Base-by-base conservation (phyloP, 1,140 invertebrate genomes). In the Philaenus spumarius region DNA sequence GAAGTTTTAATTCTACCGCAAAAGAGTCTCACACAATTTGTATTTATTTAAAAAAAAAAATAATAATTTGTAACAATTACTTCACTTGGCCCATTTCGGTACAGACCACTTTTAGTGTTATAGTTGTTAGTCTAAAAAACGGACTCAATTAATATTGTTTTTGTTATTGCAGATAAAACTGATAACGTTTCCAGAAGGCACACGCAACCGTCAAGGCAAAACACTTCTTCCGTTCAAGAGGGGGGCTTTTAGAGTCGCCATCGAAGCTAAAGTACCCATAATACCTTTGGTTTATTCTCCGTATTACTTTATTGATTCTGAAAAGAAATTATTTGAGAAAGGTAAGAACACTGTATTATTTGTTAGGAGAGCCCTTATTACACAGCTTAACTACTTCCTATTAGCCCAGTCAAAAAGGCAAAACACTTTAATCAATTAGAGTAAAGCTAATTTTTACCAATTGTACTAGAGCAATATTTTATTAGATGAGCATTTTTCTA, bases 221-320 rank as follows among this genome's bases (percentile, higher is more conserved):
- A 60, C 63, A 46, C 48, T 74, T 22, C 66, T 78, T 20, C 72
- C 76, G 5, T 82, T 82, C 62, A 88, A 88, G 64, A 86, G 85
- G 67, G 87, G 86, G 3, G 86, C 85, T 4, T 89, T 90, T 72
- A 81, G 85, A 67, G 76, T 89, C 59, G 86, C 86, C 11, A 77
- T 87, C 23, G 74, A 80, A 34, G 79, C 80, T 37, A 80, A 87
- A 75, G 75, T 86, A 11, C 85, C 85, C 5, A 80, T 88, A 52
- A 70, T 86, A 42, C 86, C 86, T 26, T 74, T 87, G 48, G 82
- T 87, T 2, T 80, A 82, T 66, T 86, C 84, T 12, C 81, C 82
- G 19, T 87, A 86, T 69, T 72, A 75, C 47, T 82, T 84, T 64
- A 77, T 82, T 62, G 75, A 74, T 63, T 72, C 75, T 61, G 68